Conservation (phyloP, 1,140 invertebrate species). For the Chrysoperla carnea region DNA sequence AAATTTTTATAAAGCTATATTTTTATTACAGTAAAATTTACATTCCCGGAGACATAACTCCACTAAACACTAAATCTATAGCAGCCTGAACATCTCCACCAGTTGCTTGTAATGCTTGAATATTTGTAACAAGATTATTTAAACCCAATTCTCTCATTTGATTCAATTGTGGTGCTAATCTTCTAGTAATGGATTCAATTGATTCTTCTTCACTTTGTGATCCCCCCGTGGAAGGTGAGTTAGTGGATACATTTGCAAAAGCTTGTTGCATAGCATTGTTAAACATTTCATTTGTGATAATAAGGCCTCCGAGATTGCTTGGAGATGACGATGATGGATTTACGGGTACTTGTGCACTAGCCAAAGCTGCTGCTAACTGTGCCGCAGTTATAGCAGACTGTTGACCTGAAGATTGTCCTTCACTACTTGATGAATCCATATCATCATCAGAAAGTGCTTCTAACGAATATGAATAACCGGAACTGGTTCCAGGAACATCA, state of each 20-base stretch:
- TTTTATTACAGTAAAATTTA: too few relatives aligned
- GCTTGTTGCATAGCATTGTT: constrained; percentile 34
- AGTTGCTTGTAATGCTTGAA: constrained; percentile 63
- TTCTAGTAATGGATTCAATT: constrained; percentile 8
- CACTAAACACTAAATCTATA: constrained; percentile 52
- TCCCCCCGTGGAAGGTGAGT: constrained; percentile 3
- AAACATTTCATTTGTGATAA: constrained; percentile 38
- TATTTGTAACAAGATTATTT: constrained; percentile 63
- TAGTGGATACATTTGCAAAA: constrained; percentile 19
- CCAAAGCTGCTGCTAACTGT: constrained; percentile 29
- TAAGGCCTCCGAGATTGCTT: constrained; percentile 11
- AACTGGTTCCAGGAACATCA: constrained; percentile 16
- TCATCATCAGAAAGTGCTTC: constrained; percentile 34
- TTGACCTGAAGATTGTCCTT: constrained; percentile 12
- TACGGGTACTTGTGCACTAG: constrained; percentile 21
- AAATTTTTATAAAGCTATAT: too few relatives aligned
- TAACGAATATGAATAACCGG: constrained; percentile 26
- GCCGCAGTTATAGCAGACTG: constrained; percentile 25
- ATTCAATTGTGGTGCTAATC: constrained; percentile 42
- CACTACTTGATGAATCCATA: constrained; percentile 32
- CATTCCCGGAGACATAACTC: constrained; percentile 6
- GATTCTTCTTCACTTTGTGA: constrained; percentile 3
- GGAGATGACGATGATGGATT: constrained; percentile 10
- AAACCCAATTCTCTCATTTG: constrained; percentile 80
- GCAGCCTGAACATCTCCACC: constrained; percentile 77